Percentiles rank a stretch among this genome's conserved stretches.
Evolutionary conservation across 2,888 invertebrate genomes (phyloP).

Genomic region (Pollenia angustigena): DNA sequence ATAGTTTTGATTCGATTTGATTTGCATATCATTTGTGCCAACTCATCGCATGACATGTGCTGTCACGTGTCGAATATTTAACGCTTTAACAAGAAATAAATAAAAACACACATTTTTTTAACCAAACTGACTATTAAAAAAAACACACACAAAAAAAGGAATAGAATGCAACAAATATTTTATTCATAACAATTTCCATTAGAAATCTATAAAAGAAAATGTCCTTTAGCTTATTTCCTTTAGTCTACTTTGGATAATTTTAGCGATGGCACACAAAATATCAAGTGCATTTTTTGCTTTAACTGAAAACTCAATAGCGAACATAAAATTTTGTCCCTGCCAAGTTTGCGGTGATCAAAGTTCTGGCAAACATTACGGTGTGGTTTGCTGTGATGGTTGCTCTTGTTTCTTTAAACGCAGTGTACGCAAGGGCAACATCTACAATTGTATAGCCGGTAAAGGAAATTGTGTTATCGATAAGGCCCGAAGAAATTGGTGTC

Average conservation of each 20-base stretch:
- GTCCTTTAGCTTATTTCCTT: conserved; percentile 42
- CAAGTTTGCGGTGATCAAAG: conserved; percentile 93
- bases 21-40: conserved; percentile 82
- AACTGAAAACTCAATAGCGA: conserved; percentile 34
- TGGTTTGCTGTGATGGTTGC: conserved; percentile 94
- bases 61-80: conserved; percentile 71
- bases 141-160: neutral
- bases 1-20: conserved; percentile 78
- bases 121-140: conserved; percentile 22
- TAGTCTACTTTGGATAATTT: conserved; percentile 35
- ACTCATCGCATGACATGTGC: conserved; percentile 74
- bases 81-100: conserved; percentile 60
- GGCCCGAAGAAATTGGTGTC: conserved; percentile 94
- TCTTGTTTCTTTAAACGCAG: conserved; percentile 95
- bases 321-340: conserved; percentile 83
- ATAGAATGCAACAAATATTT: conserved; percentile 48
- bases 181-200: neutral
- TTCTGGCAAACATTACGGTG: conserved; percentile 93
- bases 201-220: conserved; percentile 67
- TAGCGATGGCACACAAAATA: conserved; percentile 52
- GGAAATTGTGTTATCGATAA: conserved; percentile 92
- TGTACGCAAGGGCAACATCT: conserved; percentile 89
- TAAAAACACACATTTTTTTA: conserved; percentile 17
- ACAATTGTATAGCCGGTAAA: conserved; percentile 91
- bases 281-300: conserved; percentile 47